Percentiles rank a stretch among this genome's conserved stretches.
Evolutionary conservation across 2,113 vertebrate genomes (phyloP).

Genomic region (Setophaga coronata): DNA sequence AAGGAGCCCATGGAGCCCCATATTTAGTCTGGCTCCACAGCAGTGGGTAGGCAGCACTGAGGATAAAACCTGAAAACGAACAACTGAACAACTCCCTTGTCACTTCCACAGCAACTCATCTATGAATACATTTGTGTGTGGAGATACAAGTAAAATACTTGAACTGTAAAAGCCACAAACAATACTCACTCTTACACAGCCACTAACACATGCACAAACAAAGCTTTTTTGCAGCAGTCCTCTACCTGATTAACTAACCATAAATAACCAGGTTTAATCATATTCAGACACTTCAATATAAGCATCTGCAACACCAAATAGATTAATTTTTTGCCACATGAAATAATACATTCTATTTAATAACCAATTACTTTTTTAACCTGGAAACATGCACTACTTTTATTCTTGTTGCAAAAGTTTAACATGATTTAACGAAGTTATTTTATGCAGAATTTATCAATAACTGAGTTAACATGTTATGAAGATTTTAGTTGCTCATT

Average conservation of each 20-base stretch:
- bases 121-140: neutral
- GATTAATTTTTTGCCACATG: neutral
- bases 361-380: neutral
- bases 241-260: neutral
- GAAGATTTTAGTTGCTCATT: neutral
- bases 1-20: neutral
- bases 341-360: neutral
- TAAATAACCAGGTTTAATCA: neutral
- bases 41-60: neutral
- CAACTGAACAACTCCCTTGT: neutral
- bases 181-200: neutral
- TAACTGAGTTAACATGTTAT: neutral
- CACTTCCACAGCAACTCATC: neutral
- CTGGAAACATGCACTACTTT: neutral
- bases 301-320: neutral
- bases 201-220: neutral
- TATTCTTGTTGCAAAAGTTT: neutral
- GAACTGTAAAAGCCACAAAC: neutral
- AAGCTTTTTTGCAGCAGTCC: neutral
- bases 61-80: neutral
- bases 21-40: constrained; percentile 10
- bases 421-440: neutral
- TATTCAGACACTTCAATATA: neutral
- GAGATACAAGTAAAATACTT: neutral
- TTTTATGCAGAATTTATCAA: neutral